Evolutionary conservation across 2,113 vertebrate species (phyloP), one percentile per base, ranked within the genome.

Genomic region (Colistium nudipinnis): DNA sequence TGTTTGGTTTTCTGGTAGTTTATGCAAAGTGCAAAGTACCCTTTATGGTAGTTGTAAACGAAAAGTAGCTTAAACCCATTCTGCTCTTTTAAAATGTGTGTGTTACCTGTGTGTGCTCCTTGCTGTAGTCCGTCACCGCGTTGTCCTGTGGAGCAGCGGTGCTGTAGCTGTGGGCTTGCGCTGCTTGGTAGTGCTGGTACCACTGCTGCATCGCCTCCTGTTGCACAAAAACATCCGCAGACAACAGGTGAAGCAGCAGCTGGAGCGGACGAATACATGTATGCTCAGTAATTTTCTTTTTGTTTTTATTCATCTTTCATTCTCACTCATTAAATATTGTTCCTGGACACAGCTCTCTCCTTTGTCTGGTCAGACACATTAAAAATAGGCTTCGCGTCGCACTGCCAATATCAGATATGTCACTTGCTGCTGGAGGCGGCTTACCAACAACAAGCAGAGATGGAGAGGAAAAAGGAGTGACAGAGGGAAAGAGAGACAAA

Each of bases 141-240:
- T 67, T 74, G 69, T 93, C 92, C 83, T 90, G 60, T 36, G 83
- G 78, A 72, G 82, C 78, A 19, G 69, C 81, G 5, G 69, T 83
- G 71, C 14, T 87, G 74, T 90, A 94, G 14, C 86, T 83, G 87
- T 95, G 92, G 71, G 85, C 86, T 57, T 95, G 92, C 74, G 88
- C 89, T 57, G 87, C 88, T 59, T 93, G 93, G 81, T 90, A 95
- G 53, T 92, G 91, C 70, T 95, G 92, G 90, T 93, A 95, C 93
- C 93, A 94, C 62, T 94, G 92, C 89, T 94, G 94, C 81, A 89
- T 88, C 88, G 90, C 91, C 77, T 94, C 94, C 93, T 93, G 62
- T 6, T 70, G 56, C 16, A 74, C 61, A 85, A 22, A 76, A 43
- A 47, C 62, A 74, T 17, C 31, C 53, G 10, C 53, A 59, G 44